Percentiles rank a stretch among this genome's conserved stretches.
Evolutionary conservation across 2,113 vertebrate genomes (phyloP).

Genomic region (Aphelocoma coerulescens): DNA sequence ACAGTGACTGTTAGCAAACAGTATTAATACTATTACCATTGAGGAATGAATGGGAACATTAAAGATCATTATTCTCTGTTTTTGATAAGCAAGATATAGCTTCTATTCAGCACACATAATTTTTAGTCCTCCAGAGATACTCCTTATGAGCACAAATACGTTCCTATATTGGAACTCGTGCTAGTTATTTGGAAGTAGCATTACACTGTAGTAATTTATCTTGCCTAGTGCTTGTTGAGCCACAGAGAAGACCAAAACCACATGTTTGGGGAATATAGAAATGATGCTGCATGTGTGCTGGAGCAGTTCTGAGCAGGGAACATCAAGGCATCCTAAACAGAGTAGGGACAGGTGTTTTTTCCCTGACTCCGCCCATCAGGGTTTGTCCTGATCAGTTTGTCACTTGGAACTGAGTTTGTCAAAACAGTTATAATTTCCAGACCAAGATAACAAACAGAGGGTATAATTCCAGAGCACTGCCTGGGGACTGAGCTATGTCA

Average conservation of each 20-base stretch:
- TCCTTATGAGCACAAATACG: not conserved
- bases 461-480: slow-evolving; percentile 3
- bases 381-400: not conserved
- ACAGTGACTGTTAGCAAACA: not conserved
- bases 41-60: not conserved
- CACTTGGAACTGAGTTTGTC: not conserved
- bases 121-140: not conserved
- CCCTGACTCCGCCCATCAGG: fast-evolving
- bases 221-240: not conserved
- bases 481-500: not conserved
- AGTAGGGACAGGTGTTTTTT: not conserved
- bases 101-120: not conserved
- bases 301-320: not conserved
- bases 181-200: not conserved
- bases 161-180: not conserved
- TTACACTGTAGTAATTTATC: not conserved
- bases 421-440: slow-evolving; percentile 25
- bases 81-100: not conserved
- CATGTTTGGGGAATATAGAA: not conserved
- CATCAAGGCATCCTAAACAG: not conserved
- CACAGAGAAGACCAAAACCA: not conserved
- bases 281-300: not conserved
- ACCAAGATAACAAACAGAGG: not conserved
- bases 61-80: not conserved
- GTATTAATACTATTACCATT: not conserved